Conservation (phyloP, 2,113 vertebrate genomes). For the Chaetura pelagica region DNA sequence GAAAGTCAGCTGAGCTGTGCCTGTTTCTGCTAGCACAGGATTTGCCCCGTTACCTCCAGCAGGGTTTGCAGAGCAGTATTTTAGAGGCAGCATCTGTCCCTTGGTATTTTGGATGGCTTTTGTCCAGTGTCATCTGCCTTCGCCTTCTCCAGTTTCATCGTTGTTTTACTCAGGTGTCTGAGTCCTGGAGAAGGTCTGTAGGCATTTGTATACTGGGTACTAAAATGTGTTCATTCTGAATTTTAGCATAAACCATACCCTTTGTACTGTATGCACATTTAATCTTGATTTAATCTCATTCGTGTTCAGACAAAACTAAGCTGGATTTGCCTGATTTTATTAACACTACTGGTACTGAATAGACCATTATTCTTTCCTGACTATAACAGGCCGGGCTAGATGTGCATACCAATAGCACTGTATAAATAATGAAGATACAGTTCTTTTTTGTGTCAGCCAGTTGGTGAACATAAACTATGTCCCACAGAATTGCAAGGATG, state of each 20-base stretch:
- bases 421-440: slow-evolving; percentile 55
- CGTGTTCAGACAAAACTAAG: slow-evolving; percentile 71
- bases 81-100: slow-evolving; percentile 6
- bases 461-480: not conserved
- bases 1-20: slow-evolving; percentile 14
- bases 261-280: slow-evolving; percentile 61
- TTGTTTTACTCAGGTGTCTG: slow-evolving; percentile 23
- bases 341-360: slow-evolving; percentile 49
- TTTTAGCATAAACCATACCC: slow-evolving; percentile 54
- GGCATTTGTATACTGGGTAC: not conserved
- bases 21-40: slow-evolving; percentile 12
- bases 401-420: slow-evolving; percentile 36
- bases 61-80: not conserved
- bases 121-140: not conserved
- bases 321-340: slow-evolving; percentile 59
- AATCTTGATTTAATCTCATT: slow-evolving; percentile 71
- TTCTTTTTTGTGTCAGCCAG: slow-evolving; percentile 27
- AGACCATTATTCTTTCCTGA: slow-evolving; percentile 58
- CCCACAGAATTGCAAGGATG: not conserved
- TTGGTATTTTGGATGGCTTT: slow-evolving; percentile 14
- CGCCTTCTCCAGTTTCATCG: not conserved
- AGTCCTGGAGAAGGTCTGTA: slow-evolving; percentile 5
- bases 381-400: slow-evolving; percentile 40
- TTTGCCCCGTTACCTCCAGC: slow-evolving; percentile 35
- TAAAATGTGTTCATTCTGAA: not conserved